phyloP scores from a whole-genome alignment of 2,113 vertebrate genomes.

The Hydrochoerus hydrochaeris region DNA sequence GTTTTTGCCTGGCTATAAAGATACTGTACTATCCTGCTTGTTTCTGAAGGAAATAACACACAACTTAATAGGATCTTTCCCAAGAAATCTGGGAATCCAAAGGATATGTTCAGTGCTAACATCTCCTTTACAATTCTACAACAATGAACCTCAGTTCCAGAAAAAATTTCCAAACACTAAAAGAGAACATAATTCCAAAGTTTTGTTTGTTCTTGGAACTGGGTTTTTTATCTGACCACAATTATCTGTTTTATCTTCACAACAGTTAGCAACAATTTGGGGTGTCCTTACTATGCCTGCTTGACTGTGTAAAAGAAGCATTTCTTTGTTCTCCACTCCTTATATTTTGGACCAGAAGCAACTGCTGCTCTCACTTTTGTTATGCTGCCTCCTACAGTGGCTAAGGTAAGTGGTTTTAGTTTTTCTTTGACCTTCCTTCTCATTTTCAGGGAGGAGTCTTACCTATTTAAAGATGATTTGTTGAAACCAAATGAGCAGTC shows the following conservation, averaged over 20 bases:
- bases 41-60: background rate
- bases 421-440: constrained; percentile 70
- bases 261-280: background rate
- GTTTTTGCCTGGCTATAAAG: background rate
- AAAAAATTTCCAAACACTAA: background rate
- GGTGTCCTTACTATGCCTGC: background rate
- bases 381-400: background rate
- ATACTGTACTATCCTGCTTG: background rate
- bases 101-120: background rate
- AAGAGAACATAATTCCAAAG: background rate
- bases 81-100: background rate
- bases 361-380: background rate
- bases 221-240: constrained; percentile 26
- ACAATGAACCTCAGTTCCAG: constrained; percentile 13
- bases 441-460: constrained; percentile 64
- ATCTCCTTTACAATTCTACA: background rate
- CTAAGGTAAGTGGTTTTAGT: background rate
- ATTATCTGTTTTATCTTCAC: constrained; percentile 51
- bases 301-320: background rate
- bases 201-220: background rate
- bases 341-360: constrained; percentile 6
- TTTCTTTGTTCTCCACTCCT: constrained; percentile 25
- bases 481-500: constrained; percentile 57
- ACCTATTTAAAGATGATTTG: constrained; percentile 74
- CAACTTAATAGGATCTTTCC: background rate